These are phyloP conservation scores for Amphiprion percula DNA, from an alignment of 2,113 vertebrate species.

Conservation along the genomic window DNA sequence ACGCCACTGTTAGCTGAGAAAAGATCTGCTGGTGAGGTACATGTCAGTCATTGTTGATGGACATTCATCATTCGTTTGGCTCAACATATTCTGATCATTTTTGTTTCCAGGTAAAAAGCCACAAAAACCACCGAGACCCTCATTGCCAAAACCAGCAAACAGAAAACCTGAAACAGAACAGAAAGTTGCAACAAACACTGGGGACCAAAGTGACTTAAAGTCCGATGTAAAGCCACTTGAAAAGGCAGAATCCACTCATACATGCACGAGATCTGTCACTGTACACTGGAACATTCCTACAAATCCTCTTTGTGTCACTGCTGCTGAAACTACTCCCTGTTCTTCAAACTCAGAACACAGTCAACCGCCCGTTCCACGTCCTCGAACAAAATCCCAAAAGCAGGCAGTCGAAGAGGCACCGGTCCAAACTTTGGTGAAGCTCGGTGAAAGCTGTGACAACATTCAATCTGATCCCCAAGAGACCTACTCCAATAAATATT, in stretches of 20 bases:
- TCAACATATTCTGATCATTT: background rate
- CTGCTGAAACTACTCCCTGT: slow-evolving; percentile 14
- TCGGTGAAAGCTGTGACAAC: slow-evolving; percentile 69
- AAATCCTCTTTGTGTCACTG: slow-evolving; percentile 7
- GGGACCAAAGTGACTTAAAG: slow-evolving; percentile 17
- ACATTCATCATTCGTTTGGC: background rate
- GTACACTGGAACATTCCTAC: slow-evolving; percentile 54
- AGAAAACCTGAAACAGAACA: slow-evolving; percentile 63
- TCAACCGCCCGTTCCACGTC: slow-evolving; percentile 88
- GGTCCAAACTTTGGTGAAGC: slow-evolving; percentile 71
- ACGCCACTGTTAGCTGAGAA: slow-evolving; percentile 64
- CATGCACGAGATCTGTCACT: slow-evolving; percentile 59
- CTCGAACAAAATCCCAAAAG: slow-evolving; percentile 89
- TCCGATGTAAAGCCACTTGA: slow-evolving; percentile 71
- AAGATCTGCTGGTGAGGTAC: slow-evolving; percentile 72
- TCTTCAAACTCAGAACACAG: slow-evolving; percentile 2
- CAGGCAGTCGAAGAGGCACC: slow-evolving; percentile 80
- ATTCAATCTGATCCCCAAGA: slow-evolving; percentile 20
- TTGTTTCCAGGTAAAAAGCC: slow-evolving; percentile 82
- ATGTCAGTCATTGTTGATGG: slow-evolving; percentile 11
- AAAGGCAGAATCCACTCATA: slow-evolving; percentile 66
- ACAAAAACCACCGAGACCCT: slow-evolving; percentile 87
- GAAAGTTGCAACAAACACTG: background rate
- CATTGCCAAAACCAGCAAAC: slow-evolving; percentile 67
- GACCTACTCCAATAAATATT: slow-evolving; percentile 61